phyloP scores from a whole-genome alignment of 2,888 invertebrate genomes.

The Parascotia fuliginaria region DNA sequence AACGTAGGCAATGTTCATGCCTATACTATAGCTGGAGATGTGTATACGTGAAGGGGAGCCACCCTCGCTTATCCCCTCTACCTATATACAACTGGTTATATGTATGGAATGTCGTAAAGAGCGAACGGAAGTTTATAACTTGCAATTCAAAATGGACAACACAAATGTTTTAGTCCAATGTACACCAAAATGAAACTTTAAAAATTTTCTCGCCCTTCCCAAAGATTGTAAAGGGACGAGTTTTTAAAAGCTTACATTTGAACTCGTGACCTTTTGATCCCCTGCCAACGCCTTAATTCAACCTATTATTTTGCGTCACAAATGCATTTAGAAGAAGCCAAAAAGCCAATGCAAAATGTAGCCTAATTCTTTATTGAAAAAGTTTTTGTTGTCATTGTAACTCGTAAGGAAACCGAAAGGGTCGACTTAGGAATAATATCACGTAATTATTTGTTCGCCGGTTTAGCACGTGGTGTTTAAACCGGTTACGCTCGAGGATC shows the following conservation, averaged over 20 bases:
- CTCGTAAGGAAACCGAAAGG: not conserved
- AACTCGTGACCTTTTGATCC: slow-evolving; percentile 12
- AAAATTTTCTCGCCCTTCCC: slow-evolving; percentile 9
- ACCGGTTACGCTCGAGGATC: not conserved
- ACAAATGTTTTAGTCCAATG: not conserved
- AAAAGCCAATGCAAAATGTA: too few relatives aligned
- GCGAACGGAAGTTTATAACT: not conserved
- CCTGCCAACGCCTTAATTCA: not conserved
- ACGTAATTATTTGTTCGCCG: not conserved
- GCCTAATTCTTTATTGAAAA: too few relatives aligned
- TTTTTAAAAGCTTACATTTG: slow-evolving; percentile 1
- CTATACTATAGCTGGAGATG: not conserved
- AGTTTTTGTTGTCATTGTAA: too few relatives aligned
- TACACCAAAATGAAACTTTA: too few relatives aligned
- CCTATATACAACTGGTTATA: slow-evolving; percentile 1
- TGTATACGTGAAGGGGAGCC: slow-evolving; percentile 10
- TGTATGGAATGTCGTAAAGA: not conserved
- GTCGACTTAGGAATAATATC: not conserved
- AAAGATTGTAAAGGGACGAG: not conserved
- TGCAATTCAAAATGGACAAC: not conserved
- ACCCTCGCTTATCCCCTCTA: slow-evolving; percentile 11
- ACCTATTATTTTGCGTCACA: too few relatives aligned
- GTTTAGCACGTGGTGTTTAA: not conserved
- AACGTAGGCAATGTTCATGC: slow-evolving; percentile 6
- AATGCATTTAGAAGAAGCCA: too few relatives aligned